These are phyloP conservation scores for Enteromius radiatus DNA, from an alignment of 2,797 vertebrate species.

Conservation along the genomic window DNA sequence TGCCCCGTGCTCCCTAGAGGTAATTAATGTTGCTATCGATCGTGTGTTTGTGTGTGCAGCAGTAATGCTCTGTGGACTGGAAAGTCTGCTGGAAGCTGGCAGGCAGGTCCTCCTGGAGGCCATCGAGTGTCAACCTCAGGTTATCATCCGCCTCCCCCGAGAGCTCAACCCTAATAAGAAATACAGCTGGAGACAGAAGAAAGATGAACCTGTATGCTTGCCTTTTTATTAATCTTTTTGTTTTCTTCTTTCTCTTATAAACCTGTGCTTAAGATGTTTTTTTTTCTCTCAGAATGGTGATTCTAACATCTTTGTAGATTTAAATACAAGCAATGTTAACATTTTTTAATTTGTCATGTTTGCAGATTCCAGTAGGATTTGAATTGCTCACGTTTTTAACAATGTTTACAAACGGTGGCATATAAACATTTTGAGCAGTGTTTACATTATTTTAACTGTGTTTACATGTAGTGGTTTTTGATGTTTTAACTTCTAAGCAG, in stretches of 20 bases:
- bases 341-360: not conserved
- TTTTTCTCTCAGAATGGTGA: not conserved
- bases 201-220: constrained; percentile 86
- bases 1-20: constrained; percentile 24
- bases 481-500: not conserved
- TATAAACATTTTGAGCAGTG: not conserved
- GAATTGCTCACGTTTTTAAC: not conserved
- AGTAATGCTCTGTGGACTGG: constrained; percentile 81
- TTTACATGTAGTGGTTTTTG: not conserved
- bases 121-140: constrained; percentile 82
- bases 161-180: constrained; percentile 92
- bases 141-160: constrained; percentile 87
- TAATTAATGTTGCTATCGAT: constrained; percentile 57
- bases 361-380: not conserved
- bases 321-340: not conserved
- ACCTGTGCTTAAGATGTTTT: constrained; percentile 9
- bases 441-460: not conserved
- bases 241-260: constrained; percentile 30
- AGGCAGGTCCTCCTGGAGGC: constrained; percentile 92
- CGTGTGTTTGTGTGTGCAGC: constrained; percentile 65
- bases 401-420: not conserved
- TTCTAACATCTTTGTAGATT: not conserved
- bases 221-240: constrained; percentile 4
- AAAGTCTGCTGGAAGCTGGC: constrained; percentile 90
- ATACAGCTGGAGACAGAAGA: constrained; percentile 98